A percentile compares a stretch with the other conserved stretches of the same genome.
Evolutionary conservation across 1,140 invertebrate genomes (phyloP).

Genomic region (Pseudomyrmex pallidus): DNA sequence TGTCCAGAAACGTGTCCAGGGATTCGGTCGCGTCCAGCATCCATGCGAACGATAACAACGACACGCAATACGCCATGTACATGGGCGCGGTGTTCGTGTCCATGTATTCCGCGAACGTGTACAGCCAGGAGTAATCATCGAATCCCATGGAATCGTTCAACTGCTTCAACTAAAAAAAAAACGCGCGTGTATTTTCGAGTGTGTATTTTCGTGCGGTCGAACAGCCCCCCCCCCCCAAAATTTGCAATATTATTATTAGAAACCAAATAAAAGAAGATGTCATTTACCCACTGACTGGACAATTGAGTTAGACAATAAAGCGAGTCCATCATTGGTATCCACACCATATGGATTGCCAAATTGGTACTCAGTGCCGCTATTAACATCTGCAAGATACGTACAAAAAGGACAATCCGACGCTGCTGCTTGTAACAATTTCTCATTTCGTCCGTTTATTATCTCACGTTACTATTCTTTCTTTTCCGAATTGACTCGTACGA

Average conservation of each 20-base stretch:
- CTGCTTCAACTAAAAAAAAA: conserved; percentile 75
- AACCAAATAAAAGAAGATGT: neutral
- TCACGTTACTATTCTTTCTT: too few species aligned
- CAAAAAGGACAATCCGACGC: neutral
- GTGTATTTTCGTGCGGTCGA: neutral
- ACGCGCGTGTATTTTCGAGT: neutral
- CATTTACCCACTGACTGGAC: conserved; percentile 80
- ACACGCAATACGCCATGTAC: conserved; percentile 78
- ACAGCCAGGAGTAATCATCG: conserved; percentile 69
- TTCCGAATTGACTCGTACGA: neutral
- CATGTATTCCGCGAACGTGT: conserved; percentile 76
- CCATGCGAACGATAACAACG: conserved; percentile 83
- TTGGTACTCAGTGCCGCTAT: conserved; percentile 81
- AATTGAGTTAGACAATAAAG: conserved; percentile 79
- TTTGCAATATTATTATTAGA: too few species aligned
- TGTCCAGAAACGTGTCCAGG: conserved; percentile 80
- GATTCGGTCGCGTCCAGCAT: conserved; percentile 84
- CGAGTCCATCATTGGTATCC: conserved; percentile 80
- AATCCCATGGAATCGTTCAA: conserved; percentile 72
- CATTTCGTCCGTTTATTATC: too few species aligned
- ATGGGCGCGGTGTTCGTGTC: conserved; percentile 72
- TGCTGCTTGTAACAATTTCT: neutral
- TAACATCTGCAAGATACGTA: conserved; percentile 76
- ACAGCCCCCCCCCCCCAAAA: too few species aligned
- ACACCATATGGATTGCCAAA: conserved; percentile 78